phyloP scores from a whole-genome alignment of 2,797 vertebrate genomes.

The Pelochelys cantorii region DNA sequence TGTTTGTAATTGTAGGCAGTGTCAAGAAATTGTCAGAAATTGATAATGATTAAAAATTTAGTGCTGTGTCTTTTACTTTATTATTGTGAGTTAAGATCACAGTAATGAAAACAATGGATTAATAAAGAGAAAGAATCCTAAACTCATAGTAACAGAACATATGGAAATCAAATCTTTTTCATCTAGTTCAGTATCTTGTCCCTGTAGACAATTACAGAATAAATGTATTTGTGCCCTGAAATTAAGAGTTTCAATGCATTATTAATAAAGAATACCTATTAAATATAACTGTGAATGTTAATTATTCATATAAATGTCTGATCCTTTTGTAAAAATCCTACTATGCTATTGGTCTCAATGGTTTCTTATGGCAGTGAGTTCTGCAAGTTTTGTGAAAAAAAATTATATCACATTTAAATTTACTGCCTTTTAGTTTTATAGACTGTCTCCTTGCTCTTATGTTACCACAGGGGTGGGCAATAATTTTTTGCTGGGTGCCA shows the following conservation, averaged over 20 bases:
- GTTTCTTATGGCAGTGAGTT: neutral
- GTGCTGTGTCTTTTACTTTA: accelerated
- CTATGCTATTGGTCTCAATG: neutral
- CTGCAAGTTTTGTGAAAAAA: neutral
- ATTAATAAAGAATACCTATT: neutral
- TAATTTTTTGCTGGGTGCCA: no score
- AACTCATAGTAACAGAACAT: neutral
- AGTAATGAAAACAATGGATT: neutral
- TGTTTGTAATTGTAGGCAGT: accelerated
- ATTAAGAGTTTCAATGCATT: neutral
- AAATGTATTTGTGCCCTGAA: neutral
- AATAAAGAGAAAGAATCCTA: neutral
- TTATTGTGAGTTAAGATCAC: neutral
- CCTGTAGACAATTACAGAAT: neutral
- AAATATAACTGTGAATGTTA: neutral
- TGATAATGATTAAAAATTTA: neutral
- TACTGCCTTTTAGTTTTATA: neutral
- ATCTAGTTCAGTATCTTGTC: neutral
- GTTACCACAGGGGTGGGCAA: neutral
- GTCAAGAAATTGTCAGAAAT: neutral
- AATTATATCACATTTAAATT: neutral
- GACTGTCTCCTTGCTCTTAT: neutral
- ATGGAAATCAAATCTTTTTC: neutral
- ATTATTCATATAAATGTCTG: neutral
- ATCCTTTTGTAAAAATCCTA: neutral